Conservation (phyloP, 2,888 invertebrate genomes). For the Caenorhabditis macrosperma region DNA sequence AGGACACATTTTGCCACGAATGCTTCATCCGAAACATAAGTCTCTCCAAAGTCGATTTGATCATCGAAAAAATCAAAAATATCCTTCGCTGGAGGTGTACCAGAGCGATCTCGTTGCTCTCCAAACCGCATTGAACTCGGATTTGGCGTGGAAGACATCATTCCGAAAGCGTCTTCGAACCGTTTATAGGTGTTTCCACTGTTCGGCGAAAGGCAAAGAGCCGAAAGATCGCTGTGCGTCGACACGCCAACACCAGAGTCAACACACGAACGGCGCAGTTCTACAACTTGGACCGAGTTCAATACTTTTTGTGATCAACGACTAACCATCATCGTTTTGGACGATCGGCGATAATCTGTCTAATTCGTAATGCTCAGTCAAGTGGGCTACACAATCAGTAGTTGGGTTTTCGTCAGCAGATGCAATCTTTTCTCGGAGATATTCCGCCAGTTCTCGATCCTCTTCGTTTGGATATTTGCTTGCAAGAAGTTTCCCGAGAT, state of each 20-base stretch:
- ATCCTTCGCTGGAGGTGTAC: constrained; percentile 44
- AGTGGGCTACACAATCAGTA: constrained; percentile 47
- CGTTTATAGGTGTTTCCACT: constrained; percentile 1
- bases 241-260: constrained; percentile 77
- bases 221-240: constrained; percentile 74
- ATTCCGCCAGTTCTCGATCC: constrained; percentile 48
- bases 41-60: constrained; percentile 57
- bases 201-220: constrained; percentile 59
- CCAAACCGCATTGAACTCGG: constrained; percentile 10
- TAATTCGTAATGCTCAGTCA: constrained; percentile 52
- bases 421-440: constrained; percentile 46
- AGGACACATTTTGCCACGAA: constrained; percentile 77
- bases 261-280: constrained; percentile 65
- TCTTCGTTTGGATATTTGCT: constrained; percentile 52
- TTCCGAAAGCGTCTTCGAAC: constrained; percentile 46
- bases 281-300: constrained; percentile 20
- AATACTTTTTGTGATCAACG: background rate
- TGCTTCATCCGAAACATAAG: constrained; percentile 68
- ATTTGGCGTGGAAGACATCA: constrained; percentile 53
- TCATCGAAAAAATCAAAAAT: constrained; percentile 67
- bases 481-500: constrained; percentile 48
- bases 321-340: constrained; percentile 32
- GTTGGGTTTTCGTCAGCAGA: background rate
- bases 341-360: constrained; percentile 51
- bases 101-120: background rate